Base-by-base conservation (phyloP, 2,113 vertebrate genomes). In the Sigmodon hispidus region DNA sequence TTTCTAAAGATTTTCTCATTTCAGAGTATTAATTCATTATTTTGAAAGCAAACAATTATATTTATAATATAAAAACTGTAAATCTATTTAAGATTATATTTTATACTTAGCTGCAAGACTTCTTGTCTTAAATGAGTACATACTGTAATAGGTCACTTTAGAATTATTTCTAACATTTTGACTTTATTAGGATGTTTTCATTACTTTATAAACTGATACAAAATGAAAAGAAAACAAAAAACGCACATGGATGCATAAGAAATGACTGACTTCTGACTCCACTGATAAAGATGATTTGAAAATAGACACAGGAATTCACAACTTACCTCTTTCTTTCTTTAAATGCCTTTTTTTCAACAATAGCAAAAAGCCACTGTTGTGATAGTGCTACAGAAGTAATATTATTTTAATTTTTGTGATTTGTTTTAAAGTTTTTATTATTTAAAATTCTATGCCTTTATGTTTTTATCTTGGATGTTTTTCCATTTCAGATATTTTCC, bases 141-240 rank as follows among this genome's bases (percentile, higher is more conserved):
- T 65, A 84, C 22, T 80, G 1, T 43, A 36, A 61, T 86, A 26
- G 11, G 29, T 93, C 79, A 75, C 76, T 85, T 92, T 81, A 36
- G 57, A 80, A 75, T 85, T 73, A 79, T 50, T 87, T 80, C 65
- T 69, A 52, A 61, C 34, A 94, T n/a, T 91, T 93, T 87, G 7
- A 65, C 40, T 85, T 6, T 36, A 48, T 67, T 48, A 8, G 0
- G 0, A 65, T 87, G 3, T 55, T 2, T 50, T 5, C 65, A 55
- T 88, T 36, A 0, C 63, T 91, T 5, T 69, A 40, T 16, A 57
- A 15, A 75, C 21, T 75, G 52, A 57, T 22, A 86, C 12, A 63
- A 57, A 84, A 84, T 45, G 3, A 61, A 29, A 55, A 57, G 45
- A 16, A 80, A 80, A 10, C 34, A 29, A 57, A 36, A 65, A 19